These are phyloP conservation scores for Paracanthobrama guichenoti DNA, from an alignment of 2,113 vertebrate genomes.

Conservation along the genomic window DNA sequence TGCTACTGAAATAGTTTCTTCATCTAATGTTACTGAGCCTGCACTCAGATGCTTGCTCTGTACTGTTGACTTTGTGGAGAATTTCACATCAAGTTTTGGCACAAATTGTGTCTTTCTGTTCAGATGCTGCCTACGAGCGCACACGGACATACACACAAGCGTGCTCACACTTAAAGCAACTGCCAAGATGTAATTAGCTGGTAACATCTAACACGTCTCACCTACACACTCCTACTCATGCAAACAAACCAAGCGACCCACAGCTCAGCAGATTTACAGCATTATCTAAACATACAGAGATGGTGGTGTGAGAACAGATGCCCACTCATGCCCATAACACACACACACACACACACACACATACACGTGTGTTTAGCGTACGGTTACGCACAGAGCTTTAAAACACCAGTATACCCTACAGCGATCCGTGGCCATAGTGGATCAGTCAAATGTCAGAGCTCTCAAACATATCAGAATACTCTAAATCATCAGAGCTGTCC, in stretches of 20 bases:
- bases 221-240: constrained; percentile 59
- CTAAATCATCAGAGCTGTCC: too few species aligned
- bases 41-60: not conserved
- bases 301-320: constrained; percentile 27
- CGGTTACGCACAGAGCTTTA: not conserved
- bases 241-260: constrained; percentile 51
- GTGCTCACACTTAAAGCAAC: constrained; percentile 38
- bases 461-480: too few species aligned
- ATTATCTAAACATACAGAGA: constrained; percentile 39
- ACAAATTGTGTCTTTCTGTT: constrained; percentile 24
- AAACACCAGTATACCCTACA: not conserved
- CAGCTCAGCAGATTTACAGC: constrained; percentile 41
- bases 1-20: constrained; percentile 5
- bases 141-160: constrained; percentile 40
- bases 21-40: constrained; percentile 13
- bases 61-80: constrained; percentile 6
- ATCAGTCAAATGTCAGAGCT: not conserved
- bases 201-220: constrained; percentile 57
- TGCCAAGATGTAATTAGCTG: constrained; percentile 62
- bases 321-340: constrained; percentile 23
- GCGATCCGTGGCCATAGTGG: not conserved
- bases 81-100: constrained; percentile 19
- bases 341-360: constrained; percentile 8
- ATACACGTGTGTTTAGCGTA: not conserved
- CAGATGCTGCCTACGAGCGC: constrained; percentile 36